A percentile compares a stretch with the other conserved stretches of the same genome.
Conservation (phyloP, 2,888 invertebrate species). For the Catocala nupta region DNA sequence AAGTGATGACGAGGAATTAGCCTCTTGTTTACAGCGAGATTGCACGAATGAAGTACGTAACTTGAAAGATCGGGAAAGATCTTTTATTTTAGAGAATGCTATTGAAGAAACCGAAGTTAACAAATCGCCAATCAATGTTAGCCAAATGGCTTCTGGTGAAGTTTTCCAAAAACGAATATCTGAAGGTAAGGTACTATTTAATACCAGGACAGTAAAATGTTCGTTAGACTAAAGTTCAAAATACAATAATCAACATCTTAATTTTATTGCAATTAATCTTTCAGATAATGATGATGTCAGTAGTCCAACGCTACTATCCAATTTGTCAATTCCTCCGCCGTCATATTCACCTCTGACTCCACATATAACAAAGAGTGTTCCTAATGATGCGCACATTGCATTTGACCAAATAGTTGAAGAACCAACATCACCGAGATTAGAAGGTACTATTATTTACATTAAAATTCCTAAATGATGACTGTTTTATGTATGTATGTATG, state of each 20-base stretch:
- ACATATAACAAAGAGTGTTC: too few species aligned
- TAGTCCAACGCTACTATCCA: too few species aligned
- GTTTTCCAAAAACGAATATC: slow-evolving; percentile 25
- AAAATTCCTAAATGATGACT: too few species aligned
- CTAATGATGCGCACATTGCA: too few species aligned
- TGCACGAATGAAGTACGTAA: slow-evolving; percentile 26
- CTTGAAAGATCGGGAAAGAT: slow-evolving; percentile 24
- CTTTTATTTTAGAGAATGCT: slow-evolving; percentile 25
- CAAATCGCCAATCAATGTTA: slow-evolving; percentile 25
- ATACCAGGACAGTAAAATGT: slow-evolving; percentile 25
- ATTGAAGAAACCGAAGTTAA: slow-evolving; percentile 2
- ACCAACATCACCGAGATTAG: too few species aligned
- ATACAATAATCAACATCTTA: slow-evolving; percentile 24
- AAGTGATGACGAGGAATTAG: slow-evolving; percentile 28
- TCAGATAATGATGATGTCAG: slow-evolving; percentile 27
- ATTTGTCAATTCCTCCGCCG: too few species aligned
- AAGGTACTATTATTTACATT: too few species aligned
- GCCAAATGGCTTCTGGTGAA: slow-evolving; percentile 25
- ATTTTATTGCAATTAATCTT: slow-evolving; percentile 6
- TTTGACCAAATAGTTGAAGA: too few species aligned
- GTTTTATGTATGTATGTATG: too few species aligned
- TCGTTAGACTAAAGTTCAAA: slow-evolving; percentile 23
- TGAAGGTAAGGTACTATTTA: slow-evolving; percentile 23
- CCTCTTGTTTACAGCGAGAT: slow-evolving; percentile 28
- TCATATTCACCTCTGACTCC: too few species aligned